Evolutionary conservation across 2,113 vertebrate genomes (phyloP), one percentile per base, ranked within the genome.

Genomic region (Sitta europaea): DNA sequence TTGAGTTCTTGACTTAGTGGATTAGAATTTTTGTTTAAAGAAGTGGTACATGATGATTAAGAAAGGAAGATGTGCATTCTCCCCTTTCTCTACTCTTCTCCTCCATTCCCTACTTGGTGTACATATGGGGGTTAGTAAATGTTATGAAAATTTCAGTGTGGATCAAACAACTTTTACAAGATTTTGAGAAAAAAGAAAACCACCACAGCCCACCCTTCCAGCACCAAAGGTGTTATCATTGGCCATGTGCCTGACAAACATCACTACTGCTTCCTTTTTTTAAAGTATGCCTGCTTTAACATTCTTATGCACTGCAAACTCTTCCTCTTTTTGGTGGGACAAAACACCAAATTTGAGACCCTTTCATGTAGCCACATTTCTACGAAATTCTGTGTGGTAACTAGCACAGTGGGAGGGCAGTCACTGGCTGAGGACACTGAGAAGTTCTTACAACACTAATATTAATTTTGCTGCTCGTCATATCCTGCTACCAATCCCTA

Each of bases 291-390:
- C 71, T 53, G 51, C 11, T 47, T 84, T 35, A 80, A 54, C 47
- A 20, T 55, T 86, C 29, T 21, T 23, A 2, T 10, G 2, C n/a
- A n/a, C 12, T 0, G 0, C 15, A 86, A 78, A 47, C 21, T 38
- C 22, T 40, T 48, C 50, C 25, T 38, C 40, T 63, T 85, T 51
- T 36, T 47, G 24, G 12, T 27, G 33, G 42, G 35, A n/a, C 29
- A 40, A n/a, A 48, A 33, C 14, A 78, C 1, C 43, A 45, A 36
- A 82, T 35, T 21, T 6, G 2, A 74, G 18, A 47, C 6, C 4
- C 8, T 92, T 66, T 27, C 48, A 61, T 10, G 18, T 2, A 67
- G 31, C 4, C 38, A 51, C 3, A n/a, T 70, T 91, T 63, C n/a
- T 36, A 21, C 31, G 40, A 63, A 88, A 63, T 21, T 63, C 62